phyloP scores from a whole-genome alignment of 2,797 vertebrate species.

The Arrhamphus sclerolepis region DNA sequence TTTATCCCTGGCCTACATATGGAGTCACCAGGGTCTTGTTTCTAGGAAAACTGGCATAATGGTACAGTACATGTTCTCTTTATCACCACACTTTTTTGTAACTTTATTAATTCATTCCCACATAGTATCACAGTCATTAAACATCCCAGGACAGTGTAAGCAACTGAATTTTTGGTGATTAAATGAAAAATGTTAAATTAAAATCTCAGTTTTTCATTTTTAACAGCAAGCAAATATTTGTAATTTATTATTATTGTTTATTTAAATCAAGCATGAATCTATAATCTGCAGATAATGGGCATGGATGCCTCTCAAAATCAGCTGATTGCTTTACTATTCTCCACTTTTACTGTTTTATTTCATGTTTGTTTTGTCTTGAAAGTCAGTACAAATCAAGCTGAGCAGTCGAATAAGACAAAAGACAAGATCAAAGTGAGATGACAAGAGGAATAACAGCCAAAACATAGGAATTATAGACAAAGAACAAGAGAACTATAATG shows the following conservation, averaged over 20 bases:
- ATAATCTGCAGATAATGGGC: no score
- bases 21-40: constrained; percentile 8
- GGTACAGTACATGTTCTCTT: background rate
- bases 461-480: constrained; percentile 10
- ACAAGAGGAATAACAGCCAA: background rate
- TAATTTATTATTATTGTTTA: no score
- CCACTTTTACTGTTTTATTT: background rate
- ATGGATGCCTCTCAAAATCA: background rate
- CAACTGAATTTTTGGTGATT: constrained; percentile 15
- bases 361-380: background rate
- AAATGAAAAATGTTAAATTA: constrained; percentile 12
- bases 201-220: no score
- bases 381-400: background rate
- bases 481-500: constrained; percentile 4
- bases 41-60: constrained; percentile 11
- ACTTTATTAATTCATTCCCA: constrained; percentile 19
- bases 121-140: constrained; percentile 18
- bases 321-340: background rate
- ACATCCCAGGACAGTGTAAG: constrained; percentile 6
- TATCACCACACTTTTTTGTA: constrained; percentile 17
- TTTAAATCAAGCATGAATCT: no score
- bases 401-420: constrained; percentile 13
- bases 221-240: no score
- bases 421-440: constrained; percentile 13
- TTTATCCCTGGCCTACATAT: constrained; percentile 7